Percentiles rank a stretch among this genome's conserved stretches.
Conservation (phyloP, 2,113 vertebrate genomes). For the Loxodonta africana region DNA sequence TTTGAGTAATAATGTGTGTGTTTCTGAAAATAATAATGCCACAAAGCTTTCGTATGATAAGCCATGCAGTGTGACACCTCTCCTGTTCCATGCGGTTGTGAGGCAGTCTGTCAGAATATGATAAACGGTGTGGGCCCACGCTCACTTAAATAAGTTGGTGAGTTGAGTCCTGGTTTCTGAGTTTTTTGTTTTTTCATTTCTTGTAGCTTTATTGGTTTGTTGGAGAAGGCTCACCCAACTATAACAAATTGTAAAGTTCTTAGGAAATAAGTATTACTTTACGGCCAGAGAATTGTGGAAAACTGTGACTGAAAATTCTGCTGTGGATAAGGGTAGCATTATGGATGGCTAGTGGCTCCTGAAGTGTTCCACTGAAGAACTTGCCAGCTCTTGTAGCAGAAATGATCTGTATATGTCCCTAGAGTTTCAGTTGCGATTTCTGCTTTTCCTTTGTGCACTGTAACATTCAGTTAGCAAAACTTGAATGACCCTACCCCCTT, state of each 20-base stretch:
- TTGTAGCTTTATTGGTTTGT: slow-evolving; percentile 56
- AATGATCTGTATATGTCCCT: slow-evolving; percentile 38
- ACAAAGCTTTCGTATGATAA: slow-evolving; percentile 65
- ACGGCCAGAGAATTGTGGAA: slow-evolving; percentile 60
- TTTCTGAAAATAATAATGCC: slow-evolving; percentile 65
- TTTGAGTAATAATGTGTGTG: slow-evolving; percentile 17
- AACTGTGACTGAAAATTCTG: slow-evolving; percentile 59
- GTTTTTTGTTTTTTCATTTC: slow-evolving; percentile 37
- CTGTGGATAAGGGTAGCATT: slow-evolving; percentile 66
- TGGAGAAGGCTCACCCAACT: slow-evolving; percentile 62
- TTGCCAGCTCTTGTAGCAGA: slow-evolving; percentile 50
- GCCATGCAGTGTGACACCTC: neutral
- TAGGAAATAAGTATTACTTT: slow-evolving; percentile 58
- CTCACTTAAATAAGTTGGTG: slow-evolving; percentile 40
- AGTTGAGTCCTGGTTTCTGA: slow-evolving; percentile 37
- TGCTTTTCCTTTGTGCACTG: slow-evolving; percentile 27
- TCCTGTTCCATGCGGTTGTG: slow-evolving; percentile 20
- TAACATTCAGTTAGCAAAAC: slow-evolving; percentile 25
- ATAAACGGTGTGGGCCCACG: neutral
- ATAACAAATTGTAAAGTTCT: slow-evolving; percentile 56
- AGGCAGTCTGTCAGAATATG: slow-evolving; percentile 50
- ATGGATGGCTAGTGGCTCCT: slow-evolving; percentile 44
- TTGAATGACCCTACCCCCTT: slow-evolving; percentile 2
- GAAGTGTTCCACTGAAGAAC: slow-evolving; percentile 33
- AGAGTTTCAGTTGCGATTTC: slow-evolving; percentile 48